Percentiles rank a stretch among this genome's conserved stretches.
Evolutionary conservation across 2,113 vertebrate species (phyloP).

Genomic region (Nothoprocta perdicaria): DNA sequence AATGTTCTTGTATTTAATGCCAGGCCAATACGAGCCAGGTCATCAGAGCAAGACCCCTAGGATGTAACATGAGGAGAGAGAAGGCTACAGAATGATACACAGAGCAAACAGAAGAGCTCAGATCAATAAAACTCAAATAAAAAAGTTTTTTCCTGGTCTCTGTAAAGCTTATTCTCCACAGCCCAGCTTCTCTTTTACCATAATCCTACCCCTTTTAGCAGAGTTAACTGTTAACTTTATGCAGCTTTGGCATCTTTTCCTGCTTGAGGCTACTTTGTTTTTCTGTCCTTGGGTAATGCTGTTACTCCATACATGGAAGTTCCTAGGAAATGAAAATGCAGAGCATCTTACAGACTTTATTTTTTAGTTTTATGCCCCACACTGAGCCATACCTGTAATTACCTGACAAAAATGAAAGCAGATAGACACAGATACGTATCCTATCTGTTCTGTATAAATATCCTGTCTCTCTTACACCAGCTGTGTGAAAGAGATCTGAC

Average conservation of each 20-base stretch:
- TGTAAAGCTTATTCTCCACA: background rate
- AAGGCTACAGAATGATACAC: background rate
- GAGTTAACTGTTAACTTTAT: background rate
- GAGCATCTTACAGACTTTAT: background rate
- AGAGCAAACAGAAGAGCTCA: background rate
- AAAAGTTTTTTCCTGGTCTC: background rate
- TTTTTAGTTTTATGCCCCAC: background rate
- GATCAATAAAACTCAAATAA: background rate
- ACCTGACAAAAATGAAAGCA: slow-evolving; percentile 14
- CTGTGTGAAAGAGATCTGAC: slow-evolving; percentile 30
- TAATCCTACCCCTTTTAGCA: background rate
- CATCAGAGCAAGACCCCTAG: background rate
- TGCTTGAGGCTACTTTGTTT: background rate
- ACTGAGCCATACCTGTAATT: background rate
- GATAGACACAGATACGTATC: background rate
- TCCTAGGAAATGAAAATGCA: background rate
- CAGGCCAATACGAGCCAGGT: background rate
- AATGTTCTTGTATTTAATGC: background rate
- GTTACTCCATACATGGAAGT: background rate
- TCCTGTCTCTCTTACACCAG: slow-evolving; percentile 1
- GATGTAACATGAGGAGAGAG: background rate
- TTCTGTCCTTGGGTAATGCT: background rate
- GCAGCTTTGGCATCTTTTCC: background rate
- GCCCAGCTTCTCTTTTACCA: background rate
- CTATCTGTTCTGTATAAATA: slow-evolving; percentile 23